phyloP scores from a whole-genome alignment of 2,888 invertebrate genomes.

The Scaptomyza caliginosa region DNA sequence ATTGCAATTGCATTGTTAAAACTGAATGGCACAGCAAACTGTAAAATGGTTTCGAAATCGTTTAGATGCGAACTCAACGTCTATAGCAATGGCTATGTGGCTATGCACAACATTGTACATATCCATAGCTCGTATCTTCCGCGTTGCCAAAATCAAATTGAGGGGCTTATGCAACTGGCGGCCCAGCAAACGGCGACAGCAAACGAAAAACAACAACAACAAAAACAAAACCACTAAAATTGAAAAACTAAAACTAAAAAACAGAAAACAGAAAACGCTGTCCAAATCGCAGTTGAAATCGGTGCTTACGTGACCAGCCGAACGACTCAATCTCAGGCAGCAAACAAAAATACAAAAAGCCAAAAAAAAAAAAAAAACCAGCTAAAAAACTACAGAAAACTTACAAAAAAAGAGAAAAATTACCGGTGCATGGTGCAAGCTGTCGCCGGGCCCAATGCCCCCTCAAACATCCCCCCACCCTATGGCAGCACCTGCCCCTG shows the following conservation, averaged over 20 bases:
- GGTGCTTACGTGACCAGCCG: constrained; percentile 71
- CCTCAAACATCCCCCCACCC: not conserved
- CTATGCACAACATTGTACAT: constrained; percentile 12
- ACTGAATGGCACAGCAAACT: constrained; percentile 23
- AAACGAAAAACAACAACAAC: no score
- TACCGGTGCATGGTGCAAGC: constrained; percentile 61
- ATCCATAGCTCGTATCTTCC: constrained; percentile 52
- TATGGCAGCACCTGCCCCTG: not conserved
- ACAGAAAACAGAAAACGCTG: constrained; percentile 19
- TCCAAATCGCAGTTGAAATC: constrained; percentile 53
- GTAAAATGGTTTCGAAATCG: constrained; percentile 48
- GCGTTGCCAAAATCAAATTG: constrained; percentile 70
- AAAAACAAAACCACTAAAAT: constrained; percentile 1
- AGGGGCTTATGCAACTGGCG: constrained; percentile 60
- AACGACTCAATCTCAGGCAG: constrained; percentile 57
- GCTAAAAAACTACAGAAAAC: constrained; percentile 10
- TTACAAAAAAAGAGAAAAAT: constrained; percentile 17
- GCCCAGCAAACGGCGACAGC: constrained; percentile 41
- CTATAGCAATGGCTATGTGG: constrained; percentile 24
- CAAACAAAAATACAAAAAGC: constrained; percentile 16
- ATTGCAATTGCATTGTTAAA: constrained; percentile 30
- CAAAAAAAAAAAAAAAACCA: constrained; percentile 14
- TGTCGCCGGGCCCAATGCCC: constrained; percentile 29
- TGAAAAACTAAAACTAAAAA: constrained; percentile 5
- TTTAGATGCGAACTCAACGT: constrained; percentile 45